Conservation (phyloP, 35 echinoderm and acorn worm genomes). For the Eucidaris tribuloides region DNA sequence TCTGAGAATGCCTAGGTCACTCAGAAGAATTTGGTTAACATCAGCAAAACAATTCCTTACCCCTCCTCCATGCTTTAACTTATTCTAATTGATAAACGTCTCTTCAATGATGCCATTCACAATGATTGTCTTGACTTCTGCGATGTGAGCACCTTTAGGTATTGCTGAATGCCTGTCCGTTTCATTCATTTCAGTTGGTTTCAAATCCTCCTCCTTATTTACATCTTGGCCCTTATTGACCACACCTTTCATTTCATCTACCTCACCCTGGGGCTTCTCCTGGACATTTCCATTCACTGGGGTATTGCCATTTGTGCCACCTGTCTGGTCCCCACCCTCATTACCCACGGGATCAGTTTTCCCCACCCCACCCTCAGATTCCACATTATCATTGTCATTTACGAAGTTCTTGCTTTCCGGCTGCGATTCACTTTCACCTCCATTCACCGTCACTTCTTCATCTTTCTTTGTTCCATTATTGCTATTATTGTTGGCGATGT, state of each 20-base stretch:
- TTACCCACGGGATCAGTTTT: not conserved
- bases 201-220: not conserved
- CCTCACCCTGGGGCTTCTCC: not conserved
- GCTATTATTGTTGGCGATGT: too few species aligned
- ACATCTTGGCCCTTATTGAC: not conserved
- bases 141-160: not conserved
- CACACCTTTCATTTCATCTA: not conserved
- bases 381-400: not conserved
- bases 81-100: slow-evolving; percentile 15
- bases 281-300: not conserved
- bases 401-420: not conserved
- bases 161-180: not conserved
- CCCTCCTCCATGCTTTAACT: slow-evolving; percentile 50
- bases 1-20: too few species aligned
- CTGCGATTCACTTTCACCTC: too few species aligned
- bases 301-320: not conserved
- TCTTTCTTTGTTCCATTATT: too few species aligned
- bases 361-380: not conserved
- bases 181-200: too few species aligned
- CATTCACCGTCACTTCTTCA: too few species aligned
- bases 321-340: not conserved
- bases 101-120: slow-evolving; percentile 27
- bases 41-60: too few species aligned
- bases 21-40: too few species aligned
- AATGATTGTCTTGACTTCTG: not conserved